Evolutionary conservation across 2,888 invertebrate genomes (phyloP).

Genomic region (Thumatha senex): DNA sequence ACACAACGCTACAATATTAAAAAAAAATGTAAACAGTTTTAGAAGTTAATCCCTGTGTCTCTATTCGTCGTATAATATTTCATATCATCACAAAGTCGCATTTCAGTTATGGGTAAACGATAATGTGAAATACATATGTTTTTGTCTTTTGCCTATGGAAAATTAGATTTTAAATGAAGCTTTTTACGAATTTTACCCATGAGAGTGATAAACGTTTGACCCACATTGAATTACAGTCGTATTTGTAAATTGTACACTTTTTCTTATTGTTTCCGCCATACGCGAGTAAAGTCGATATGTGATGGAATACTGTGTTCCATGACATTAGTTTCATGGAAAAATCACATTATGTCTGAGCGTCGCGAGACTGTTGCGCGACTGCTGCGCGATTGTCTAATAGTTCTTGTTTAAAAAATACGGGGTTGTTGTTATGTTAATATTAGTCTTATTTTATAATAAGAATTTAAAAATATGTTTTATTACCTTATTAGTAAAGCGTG

Average conservation of each 20-base stretch:
- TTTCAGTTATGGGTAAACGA: slow-evolving; percentile 24
- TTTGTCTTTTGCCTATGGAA: slow-evolving; percentile 16
- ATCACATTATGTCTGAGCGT: slow-evolving; percentile 5
- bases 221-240: slow-evolving; percentile 40
- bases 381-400: slow-evolving; percentile 31
- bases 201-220: slow-evolving; percentile 19
- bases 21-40: background rate
- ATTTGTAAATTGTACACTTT: slow-evolving; percentile 38
- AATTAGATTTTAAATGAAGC: slow-evolving; percentile 3
- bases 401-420: slow-evolving; percentile 67
- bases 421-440: slow-evolving; percentile 79
- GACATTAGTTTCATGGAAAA: slow-evolving; percentile 29
- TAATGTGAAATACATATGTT: slow-evolving; percentile 30
- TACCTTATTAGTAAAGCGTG: slow-evolving; percentile 62
- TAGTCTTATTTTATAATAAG: slow-evolving; percentile 73
- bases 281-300: slow-evolving; percentile 32
- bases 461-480: slow-evolving; percentile 69
- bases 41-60: background rate
- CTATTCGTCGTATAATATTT: slow-evolving; percentile 25
- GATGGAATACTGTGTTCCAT: slow-evolving; percentile 45
- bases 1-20: background rate
- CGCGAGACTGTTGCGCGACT: background rate
- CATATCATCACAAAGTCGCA: slow-evolving; percentile 26
- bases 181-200: slow-evolving; percentile 3
- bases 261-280: slow-evolving; percentile 57